A percentile compares a stretch with the other conserved stretches of the same genome.
These are phyloP conservation scores for Sturnira hondurensis DNA, from an alignment of 2,113 vertebrate genomes.

Conservation along the genomic window DNA sequence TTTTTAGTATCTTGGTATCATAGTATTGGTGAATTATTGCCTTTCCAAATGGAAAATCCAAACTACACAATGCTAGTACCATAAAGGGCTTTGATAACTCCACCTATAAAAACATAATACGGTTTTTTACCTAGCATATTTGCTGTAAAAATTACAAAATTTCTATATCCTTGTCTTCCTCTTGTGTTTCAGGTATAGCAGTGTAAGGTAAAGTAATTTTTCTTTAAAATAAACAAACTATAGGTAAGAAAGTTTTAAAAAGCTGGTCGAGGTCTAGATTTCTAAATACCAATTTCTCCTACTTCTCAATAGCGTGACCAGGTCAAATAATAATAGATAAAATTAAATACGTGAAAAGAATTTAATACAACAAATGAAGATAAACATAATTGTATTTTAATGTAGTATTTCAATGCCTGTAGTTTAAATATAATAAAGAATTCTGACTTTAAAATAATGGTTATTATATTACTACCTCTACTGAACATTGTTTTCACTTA, in stretches of 20 bases:
- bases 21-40: neutral
- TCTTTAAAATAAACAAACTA: neutral
- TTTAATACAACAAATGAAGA: neutral
- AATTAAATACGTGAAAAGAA: neutral
- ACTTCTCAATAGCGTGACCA: neutral
- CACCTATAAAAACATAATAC: neutral
- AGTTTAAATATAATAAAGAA: neutral
- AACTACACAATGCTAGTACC: neutral
- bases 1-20: neutral
- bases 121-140: neutral
- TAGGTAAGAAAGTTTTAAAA: neutral
- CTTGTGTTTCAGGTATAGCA: neutral
- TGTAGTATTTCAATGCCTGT: neutral
- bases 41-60: neutral
- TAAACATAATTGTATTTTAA: neutral
- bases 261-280: neutral
- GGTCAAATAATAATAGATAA: neutral
- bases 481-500: neutral
- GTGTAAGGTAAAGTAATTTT: neutral
- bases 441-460: neutral
- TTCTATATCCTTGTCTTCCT: neutral
- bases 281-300: neutral
- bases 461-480: neutral
- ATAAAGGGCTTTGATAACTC: neutral
- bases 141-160: neutral